phyloP scores from a whole-genome alignment of 2,888 invertebrate genomes.

The Protophormia terraenovae region DNA sequence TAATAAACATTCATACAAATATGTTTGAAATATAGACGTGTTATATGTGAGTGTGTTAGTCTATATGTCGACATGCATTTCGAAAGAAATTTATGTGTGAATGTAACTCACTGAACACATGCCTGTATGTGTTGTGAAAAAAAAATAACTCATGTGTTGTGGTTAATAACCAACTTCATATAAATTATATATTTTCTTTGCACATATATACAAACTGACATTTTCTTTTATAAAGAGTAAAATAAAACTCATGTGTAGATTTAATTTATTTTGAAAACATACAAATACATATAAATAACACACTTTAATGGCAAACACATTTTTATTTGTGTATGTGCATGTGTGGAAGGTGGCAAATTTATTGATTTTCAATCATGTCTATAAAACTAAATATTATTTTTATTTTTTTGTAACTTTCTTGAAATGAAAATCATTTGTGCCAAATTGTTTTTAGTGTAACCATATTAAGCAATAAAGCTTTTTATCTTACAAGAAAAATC shows the following conservation, averaged over 20 bases:
- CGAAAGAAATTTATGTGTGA: background rate
- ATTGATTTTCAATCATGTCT: conserved; percentile 40
- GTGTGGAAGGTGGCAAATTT: conserved; percentile 37
- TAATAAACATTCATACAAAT: background rate
- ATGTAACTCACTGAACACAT: background rate
- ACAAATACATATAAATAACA: background rate
- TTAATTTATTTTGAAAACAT: background rate
- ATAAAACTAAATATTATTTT: background rate
- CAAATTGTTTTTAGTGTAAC: background rate
- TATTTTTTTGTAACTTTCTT: background rate
- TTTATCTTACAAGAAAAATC: background rate
- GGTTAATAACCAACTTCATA: conserved; percentile 7
- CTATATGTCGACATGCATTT: background rate
- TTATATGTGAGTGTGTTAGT: background rate
- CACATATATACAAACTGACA: background rate
- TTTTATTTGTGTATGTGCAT: background rate
- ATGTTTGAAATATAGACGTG: background rate
- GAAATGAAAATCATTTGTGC: background rate
- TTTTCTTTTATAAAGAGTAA: background rate
- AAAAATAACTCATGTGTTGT: conserved; percentile 8
- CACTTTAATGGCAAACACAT: too few species aligned
- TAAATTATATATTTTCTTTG: background rate
- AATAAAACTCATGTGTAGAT: background rate
- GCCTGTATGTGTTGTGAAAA: background rate
- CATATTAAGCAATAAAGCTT: background rate